A percentile compares a stretch with the other conserved stretches of the same genome.
These are phyloP conservation scores for Neosilurus hyrtlii DNA, from an alignment of 2,797 vertebrate species.

Conservation along the genomic window DNA sequence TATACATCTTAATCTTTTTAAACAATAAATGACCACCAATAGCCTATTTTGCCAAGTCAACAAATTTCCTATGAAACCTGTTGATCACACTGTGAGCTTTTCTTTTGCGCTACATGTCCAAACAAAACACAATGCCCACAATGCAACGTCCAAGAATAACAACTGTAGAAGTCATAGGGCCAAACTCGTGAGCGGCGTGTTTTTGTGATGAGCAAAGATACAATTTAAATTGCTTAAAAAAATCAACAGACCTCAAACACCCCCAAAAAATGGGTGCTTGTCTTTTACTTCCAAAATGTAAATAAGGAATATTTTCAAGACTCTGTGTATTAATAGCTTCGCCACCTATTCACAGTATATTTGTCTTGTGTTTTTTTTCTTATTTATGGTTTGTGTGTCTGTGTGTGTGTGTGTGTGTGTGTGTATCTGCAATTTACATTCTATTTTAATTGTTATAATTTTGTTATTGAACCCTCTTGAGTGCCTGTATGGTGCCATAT, in stretches of 20 bases:
- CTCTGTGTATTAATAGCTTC: background rate
- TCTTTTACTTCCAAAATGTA: background rate
- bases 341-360: no score
- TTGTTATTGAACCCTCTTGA: no score
- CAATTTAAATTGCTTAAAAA: background rate
- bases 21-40: background rate
- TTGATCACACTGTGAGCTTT: background rate
- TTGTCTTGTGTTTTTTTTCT: no score
- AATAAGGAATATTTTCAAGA: background rate
- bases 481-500: no score
- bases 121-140: background rate
- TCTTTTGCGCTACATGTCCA: background rate
- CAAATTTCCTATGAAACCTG: background rate
- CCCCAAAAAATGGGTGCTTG: no score
- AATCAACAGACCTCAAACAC: background rate
- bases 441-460: no score
- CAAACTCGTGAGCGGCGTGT: background rate
- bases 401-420: no score
- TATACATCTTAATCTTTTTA: background rate
- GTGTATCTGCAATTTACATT: no score
- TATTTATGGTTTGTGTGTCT: no score
- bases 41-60: background rate
- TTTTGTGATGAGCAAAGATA: background rate
- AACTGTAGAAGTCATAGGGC: background rate
- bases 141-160: background rate